A percentile compares a stretch with the other conserved stretches of the same genome.
phyloP scores from a whole-genome alignment of 2,888 invertebrate species.

The Calameuta filiformis region DNA sequence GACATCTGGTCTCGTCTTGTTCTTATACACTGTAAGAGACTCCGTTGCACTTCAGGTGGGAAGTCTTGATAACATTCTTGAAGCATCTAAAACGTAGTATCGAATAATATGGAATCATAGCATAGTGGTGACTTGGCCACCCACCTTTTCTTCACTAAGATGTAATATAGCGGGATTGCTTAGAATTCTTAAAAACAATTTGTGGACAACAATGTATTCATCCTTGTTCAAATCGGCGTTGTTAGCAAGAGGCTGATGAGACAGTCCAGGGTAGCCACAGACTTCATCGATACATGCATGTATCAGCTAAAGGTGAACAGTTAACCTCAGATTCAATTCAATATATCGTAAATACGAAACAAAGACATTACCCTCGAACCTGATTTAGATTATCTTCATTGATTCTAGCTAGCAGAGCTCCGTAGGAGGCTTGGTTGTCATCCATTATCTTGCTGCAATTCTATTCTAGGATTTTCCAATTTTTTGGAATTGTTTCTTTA shows the following conservation, averaged over 20 bases:
- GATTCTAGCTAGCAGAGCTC: too few relatives aligned
- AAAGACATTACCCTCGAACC: too few relatives aligned
- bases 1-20: constrained; percentile 49
- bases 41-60: constrained; percentile 48
- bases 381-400: too few relatives aligned
- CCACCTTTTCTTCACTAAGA: constrained; percentile 50
- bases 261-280: constrained; percentile 50
- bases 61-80: constrained; percentile 47
- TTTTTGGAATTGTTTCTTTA: too few relatives aligned
- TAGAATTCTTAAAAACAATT: constrained; percentile 43
- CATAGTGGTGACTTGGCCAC: not conserved
- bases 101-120: constrained; percentile 12
- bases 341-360: too few relatives aligned
- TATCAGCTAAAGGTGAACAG: constrained; percentile 43
- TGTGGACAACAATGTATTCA: constrained; percentile 45
- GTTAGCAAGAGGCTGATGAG: constrained; percentile 45
- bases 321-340: too few relatives aligned
- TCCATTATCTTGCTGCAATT: too few relatives aligned
- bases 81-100: constrained; percentile 48
- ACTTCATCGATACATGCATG: constrained; percentile 59
- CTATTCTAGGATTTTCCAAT: too few relatives aligned
- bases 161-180: constrained; percentile 50
- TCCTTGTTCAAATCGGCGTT: constrained; percentile 50
- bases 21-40: constrained; percentile 48
- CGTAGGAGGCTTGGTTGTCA: too few relatives aligned